These are phyloP conservation scores for Acyrthosiphon pisum DNA, from an alignment of 1,140 invertebrate genomes.

Conservation along the genomic window DNA sequence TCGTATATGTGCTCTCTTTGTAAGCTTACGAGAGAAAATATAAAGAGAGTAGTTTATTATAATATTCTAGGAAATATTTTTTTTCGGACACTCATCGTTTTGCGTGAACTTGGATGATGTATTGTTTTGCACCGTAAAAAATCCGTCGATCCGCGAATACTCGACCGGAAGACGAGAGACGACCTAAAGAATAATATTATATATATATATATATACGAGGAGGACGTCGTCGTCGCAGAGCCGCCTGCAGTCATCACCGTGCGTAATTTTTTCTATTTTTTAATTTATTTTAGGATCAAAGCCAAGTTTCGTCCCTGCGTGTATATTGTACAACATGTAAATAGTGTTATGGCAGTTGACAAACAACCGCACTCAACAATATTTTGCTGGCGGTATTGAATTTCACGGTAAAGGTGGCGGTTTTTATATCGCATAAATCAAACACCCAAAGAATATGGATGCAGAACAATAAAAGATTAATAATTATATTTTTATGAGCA, in stretches of 20 bases:
- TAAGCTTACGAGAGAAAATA: no score
- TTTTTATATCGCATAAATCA: neutral
- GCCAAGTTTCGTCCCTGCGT: neutral
- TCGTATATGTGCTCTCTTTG: neutral
- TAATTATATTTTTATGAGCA: neutral
- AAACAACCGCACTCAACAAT: neutral
- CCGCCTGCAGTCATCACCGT: neutral
- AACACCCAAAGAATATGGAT: neutral
- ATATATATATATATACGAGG: no score
- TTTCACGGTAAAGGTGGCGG: conserved; percentile 22
- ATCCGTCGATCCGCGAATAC: neutral
- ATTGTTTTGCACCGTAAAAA: neutral
- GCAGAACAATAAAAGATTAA: neutral
- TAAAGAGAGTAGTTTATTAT: neutral
- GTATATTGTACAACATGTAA: neutral
- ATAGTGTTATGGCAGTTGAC: neutral
- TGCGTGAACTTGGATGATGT: neutral
- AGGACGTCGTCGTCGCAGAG: neutral
- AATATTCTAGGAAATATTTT: neutral
- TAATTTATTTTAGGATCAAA: neutral
- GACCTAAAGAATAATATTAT: neutral
- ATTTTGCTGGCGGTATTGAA: neutral
- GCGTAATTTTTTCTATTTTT: neutral
- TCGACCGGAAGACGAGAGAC: neutral
- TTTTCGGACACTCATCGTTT: neutral